A percentile compares a stretch with the other conserved stretches of the same genome.
Conservation (phyloP, 2,888 invertebrate species). For the Perithous albicinctus region DNA sequence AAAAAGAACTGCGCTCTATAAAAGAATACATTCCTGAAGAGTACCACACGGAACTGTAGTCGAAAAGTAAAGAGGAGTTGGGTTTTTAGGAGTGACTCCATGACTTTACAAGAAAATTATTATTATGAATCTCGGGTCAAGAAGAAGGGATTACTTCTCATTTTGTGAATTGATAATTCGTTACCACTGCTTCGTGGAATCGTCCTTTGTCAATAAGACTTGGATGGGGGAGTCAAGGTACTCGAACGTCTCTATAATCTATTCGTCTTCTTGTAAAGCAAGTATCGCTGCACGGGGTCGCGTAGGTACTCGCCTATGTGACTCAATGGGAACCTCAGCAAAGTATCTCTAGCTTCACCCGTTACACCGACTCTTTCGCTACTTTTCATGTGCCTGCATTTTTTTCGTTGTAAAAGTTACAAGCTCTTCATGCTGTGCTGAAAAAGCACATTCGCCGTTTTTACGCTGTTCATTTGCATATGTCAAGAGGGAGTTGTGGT, state of each 20-base stretch:
- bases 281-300: slow-evolving; percentile 67
- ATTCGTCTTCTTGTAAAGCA: slow-evolving; percentile 73
- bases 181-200: too few species aligned
- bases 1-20: too few species aligned
- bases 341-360: slow-evolving; percentile 58
- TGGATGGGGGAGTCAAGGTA: slow-evolving; percentile 60
- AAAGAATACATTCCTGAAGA: too few species aligned
- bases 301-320: too few species aligned
- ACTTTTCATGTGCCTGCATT: slow-evolving; percentile 12
- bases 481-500: slow-evolving; percentile 66
- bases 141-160: too few species aligned
- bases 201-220: too few species aligned
- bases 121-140: too few species aligned
- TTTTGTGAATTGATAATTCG: too few species aligned
- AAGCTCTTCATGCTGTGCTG: slow-evolving; percentile 18
- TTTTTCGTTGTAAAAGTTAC: slow-evolving; percentile 7
- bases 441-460: slow-evolving; percentile 26
- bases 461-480: slow-evolving; percentile 24
- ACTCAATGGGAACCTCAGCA: slow-evolving; percentile 64
- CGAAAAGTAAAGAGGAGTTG: too few species aligned
- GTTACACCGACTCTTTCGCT: slow-evolving; percentile 17
- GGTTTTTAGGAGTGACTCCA: too few species aligned
- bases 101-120: too few species aligned
- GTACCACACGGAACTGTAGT: too few species aligned
- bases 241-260: slow-evolving; percentile 77